Percentiles rank a stretch among this genome's conserved stretches.
These are phyloP conservation scores for Scolopax bukidnonensis DNA, from an alignment of 2,797 vertebrate species.

Conservation along the genomic window DNA sequence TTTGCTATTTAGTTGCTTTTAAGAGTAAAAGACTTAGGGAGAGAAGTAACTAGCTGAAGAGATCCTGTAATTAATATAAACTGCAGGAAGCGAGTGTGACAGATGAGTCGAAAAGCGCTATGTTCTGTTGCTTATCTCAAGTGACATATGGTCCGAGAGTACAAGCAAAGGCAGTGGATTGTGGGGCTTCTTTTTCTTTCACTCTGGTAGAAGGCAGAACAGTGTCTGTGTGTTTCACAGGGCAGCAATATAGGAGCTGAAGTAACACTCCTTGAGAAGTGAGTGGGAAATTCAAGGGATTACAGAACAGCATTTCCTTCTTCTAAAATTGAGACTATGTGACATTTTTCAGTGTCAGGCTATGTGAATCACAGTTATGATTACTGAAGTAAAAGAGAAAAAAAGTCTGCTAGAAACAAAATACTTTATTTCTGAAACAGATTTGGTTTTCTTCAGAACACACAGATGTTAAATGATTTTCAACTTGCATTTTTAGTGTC, in stretches of 20 bases:
- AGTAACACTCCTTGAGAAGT: neutral
- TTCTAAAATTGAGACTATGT: neutral
- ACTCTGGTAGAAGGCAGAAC: neutral
- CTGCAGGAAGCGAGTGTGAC: conserved; percentile 50
- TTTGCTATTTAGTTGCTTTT: conserved; percentile 10
- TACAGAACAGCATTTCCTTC: conserved; percentile 4
- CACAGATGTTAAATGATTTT: conserved; percentile 16
- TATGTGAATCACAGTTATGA: conserved; percentile 23
- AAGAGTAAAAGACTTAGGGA: neutral
- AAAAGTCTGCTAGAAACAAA: conserved; percentile 16
- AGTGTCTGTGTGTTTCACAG: neutral
- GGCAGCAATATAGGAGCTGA: neutral
- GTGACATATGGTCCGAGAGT: conserved; percentile 23
- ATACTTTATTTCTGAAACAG: conserved; percentile 20
- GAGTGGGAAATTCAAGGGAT: neutral
- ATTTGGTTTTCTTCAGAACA: conserved; percentile 21
- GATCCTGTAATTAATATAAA: conserved; percentile 64
- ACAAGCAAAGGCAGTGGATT: neutral
- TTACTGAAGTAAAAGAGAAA: conserved; percentile 42
- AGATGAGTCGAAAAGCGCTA: conserved; percentile 32
- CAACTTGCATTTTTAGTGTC: neutral
- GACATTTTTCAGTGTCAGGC: neutral
- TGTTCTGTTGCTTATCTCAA: conserved; percentile 58
- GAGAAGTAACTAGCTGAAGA: conserved; percentile 11
- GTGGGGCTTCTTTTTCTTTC: neutral